These are phyloP conservation scores for Saccostrea echinata DNA, from an alignment of 1,140 invertebrate species.

Conservation along the genomic window DNA sequence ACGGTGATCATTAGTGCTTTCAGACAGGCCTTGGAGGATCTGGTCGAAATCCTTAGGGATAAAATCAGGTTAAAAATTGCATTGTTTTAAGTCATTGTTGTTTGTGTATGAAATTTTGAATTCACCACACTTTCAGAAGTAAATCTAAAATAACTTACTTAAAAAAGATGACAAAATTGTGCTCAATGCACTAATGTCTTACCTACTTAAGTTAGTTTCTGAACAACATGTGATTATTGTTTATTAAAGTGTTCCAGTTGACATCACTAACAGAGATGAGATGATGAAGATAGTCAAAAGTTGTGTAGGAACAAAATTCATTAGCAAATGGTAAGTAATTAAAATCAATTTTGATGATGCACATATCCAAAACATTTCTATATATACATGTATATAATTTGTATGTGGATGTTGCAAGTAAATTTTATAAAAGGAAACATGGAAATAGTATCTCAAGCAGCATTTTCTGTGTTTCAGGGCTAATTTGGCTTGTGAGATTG, in stretches of 20 bases:
- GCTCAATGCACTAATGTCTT: too few species aligned
- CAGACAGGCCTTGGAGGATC: constrained; percentile 96
- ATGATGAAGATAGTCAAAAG: constrained; percentile 92
- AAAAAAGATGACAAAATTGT: too few species aligned
- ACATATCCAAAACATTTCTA: too few species aligned
- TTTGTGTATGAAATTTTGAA: too few species aligned
- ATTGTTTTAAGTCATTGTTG: too few species aligned
- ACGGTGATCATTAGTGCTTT: constrained; percentile 98
- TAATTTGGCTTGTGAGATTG: constrained; percentile 96
- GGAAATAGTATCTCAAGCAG: background rate
- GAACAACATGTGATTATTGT: background rate
- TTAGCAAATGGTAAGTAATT: constrained; percentile 89
- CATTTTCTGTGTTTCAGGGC: constrained; percentile 79
- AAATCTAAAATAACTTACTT: too few species aligned
- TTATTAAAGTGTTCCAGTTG: constrained; percentile 86
- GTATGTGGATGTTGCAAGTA: background rate
- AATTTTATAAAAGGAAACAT: background rate
- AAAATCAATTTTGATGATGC: too few species aligned
- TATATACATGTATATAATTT: background rate
- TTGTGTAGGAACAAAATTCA: constrained; percentile 99
- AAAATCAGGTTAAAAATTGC: constrained; percentile 82
- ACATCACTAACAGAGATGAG: constrained; percentile 90
- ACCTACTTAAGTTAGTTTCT: background rate
- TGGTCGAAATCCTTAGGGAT: constrained; percentile 89
- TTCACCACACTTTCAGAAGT: too few species aligned